Base-by-base conservation (phyloP, 2,888 invertebrate species). In the Trissonchulus sp. region DNA sequence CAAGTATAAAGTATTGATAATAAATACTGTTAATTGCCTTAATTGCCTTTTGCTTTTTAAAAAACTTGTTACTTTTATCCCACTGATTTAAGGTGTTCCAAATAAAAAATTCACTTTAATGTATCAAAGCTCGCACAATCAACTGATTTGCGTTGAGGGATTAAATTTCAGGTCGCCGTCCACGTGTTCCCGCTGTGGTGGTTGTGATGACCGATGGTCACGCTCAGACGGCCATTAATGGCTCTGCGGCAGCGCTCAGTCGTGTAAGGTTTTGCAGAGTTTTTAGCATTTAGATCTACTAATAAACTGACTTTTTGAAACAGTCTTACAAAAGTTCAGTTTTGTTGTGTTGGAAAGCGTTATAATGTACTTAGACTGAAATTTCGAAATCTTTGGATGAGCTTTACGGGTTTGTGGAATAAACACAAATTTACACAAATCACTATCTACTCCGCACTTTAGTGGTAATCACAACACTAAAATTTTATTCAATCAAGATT, bases 181-280 rank as follows among this genome's bases (percentile, higher is more conserved):
- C 8, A 8, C 8, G 35, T 65, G 68, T 65, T 28, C 68, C 68
- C 8, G 35, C 18, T 65, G 77, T 83, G 79, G 81, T 78, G 15
- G 72, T 83, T 60, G 80, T 83, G 3, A 74, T 83, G 36, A 82
- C 82, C 15, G 83, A 83, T 76, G 83, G 83, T 37, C 82, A 81
- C 63, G 80, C 82, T 34, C 78, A 48, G 35, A 15, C n/a, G 8
- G 33, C 68, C 31, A 65, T 65, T 34, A 28, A 34, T 34, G 68
- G n/a, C 8, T 15, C 68, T 8, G 68, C 68, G 8, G 35, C 33
- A 8, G 8, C 18, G 8, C n/a, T 65, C 8, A 65, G 28, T 15
- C 8, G 35, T 8, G 68, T 65, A 65, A 28, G 68, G 68, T 30
- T 30, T 28, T 28, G 28, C 8, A 65, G 48, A 15, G 48, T 8